phyloP scores from a whole-genome alignment of 2,888 invertebrate species.

The Drosophila demipolita region DNA sequence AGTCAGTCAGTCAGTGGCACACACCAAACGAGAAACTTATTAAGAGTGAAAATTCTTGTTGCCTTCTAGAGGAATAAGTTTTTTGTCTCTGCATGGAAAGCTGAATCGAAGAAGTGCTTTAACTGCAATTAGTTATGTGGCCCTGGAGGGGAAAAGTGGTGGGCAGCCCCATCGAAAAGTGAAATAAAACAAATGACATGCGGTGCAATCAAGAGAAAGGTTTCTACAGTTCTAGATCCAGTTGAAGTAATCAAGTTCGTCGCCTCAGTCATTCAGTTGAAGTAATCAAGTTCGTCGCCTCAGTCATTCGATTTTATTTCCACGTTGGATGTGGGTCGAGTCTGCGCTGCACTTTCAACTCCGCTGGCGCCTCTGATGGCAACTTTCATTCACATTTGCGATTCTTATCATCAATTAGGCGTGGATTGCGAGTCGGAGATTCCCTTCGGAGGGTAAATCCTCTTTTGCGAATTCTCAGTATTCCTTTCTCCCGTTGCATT shows the following conservation, averaged over 20 bases:
- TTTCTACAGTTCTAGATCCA: conserved; percentile 43
- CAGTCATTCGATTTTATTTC: conserved; percentile 37
- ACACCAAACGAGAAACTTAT: conserved; percentile 73
- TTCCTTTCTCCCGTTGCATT: conserved; percentile 63
- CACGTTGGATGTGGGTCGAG: conserved; percentile 43
- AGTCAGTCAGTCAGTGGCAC: conserved; percentile 74
- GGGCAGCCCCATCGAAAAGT: conserved; percentile 52
- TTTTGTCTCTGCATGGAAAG: conserved; percentile 65
- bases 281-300: neutral
- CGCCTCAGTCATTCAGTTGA: conserved; percentile 11
- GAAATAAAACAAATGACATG: conserved; percentile 65
- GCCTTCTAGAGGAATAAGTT: conserved; percentile 54
- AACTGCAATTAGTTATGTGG: conserved; percentile 59
- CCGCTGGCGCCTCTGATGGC: conserved; percentile 27
- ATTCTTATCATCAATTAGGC: conserved; percentile 69
- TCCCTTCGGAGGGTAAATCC: conserved; percentile 36
- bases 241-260: conserved; percentile 41
- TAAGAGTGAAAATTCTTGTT: conserved; percentile 75
- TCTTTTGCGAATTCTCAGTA: conserved; percentile 21
- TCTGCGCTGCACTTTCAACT: conserved; percentile 58
- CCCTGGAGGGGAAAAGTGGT: conserved; percentile 29
- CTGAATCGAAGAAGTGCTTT: conserved; percentile 44
- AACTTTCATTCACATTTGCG: conserved; percentile 49
- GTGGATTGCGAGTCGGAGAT: conserved; percentile 31
- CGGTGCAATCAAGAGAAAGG: conserved; percentile 56